Evolutionary conservation across 2,113 vertebrate species (phyloP).

Genomic region (Egretta garzetta): DNA sequence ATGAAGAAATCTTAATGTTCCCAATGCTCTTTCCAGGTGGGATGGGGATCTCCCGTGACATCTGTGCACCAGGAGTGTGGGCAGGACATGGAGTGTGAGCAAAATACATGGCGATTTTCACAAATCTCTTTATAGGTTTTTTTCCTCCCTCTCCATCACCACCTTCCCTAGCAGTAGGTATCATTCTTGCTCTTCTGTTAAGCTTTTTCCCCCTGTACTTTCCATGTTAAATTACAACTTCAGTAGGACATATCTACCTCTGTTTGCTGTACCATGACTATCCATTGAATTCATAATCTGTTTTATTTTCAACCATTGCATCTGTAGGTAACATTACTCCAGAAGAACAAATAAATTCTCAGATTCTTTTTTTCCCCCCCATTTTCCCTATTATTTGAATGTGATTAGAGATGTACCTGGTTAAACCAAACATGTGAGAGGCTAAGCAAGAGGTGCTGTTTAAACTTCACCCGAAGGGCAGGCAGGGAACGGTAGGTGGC

Average conservation of each 20-base stretch:
- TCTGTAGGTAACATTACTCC: background rate
- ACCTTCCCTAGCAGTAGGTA: background rate
- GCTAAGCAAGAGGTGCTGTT: background rate
- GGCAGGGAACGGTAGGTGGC: fast-evolving
- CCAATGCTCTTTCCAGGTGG: background rate
- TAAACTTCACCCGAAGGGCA: fast-evolving
- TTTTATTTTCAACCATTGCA: background rate
- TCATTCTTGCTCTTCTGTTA: background rate
- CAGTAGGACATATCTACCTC: background rate
- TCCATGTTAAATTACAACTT: background rate
- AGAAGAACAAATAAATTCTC: background rate
- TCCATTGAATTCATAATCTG: background rate
- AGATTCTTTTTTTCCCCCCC: background rate
- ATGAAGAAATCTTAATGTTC: background rate
- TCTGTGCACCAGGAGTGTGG: background rate
- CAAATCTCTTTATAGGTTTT: background rate
- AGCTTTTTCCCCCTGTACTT: background rate
- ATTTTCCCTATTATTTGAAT: background rate
- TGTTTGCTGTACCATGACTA: background rate
- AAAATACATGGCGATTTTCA: background rate
- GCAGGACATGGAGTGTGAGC: background rate
- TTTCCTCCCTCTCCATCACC: background rate
- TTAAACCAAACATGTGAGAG: background rate
- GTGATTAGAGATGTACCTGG: background rate
- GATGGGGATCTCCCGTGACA: background rate